Conservation (phyloP, 2,113 vertebrate genomes). For the Alosa alosa region DNA sequence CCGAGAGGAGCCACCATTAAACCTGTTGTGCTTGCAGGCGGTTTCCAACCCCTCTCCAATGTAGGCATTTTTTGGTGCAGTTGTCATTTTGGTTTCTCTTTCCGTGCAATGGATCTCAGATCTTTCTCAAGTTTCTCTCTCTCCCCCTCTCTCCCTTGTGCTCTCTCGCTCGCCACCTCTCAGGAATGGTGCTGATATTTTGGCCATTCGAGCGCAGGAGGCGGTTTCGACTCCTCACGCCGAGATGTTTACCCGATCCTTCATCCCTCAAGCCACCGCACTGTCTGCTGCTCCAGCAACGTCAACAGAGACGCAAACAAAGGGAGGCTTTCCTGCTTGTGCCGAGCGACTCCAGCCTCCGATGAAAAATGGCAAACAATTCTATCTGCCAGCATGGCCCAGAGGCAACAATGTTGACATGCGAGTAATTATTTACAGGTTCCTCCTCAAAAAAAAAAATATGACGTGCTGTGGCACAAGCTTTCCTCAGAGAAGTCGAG, state of each 20-base stretch:
- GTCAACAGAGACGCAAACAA: not conserved
- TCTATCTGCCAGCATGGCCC: not conserved
- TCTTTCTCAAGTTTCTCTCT: slow-evolving; percentile 37
- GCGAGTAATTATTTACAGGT: slow-evolving; percentile 13
- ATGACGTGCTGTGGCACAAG: not conserved
- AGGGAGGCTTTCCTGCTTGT: not conserved
- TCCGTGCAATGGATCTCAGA: not conserved
- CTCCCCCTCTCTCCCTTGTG: slow-evolving; percentile 21
- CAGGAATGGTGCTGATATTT: not conserved
- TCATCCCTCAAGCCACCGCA: not conserved
- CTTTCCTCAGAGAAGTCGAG: not conserved
- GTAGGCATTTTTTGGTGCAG: slow-evolving; percentile 59
- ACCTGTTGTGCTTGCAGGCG: slow-evolving; percentile 68
- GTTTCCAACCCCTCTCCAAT: slow-evolving; percentile 63
- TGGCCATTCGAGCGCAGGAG: not conserved
- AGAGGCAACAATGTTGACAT: slow-evolving; percentile 1
- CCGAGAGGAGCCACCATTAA: slow-evolving; percentile 71
- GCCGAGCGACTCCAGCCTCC: not conserved
- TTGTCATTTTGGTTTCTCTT: slow-evolving; percentile 33
- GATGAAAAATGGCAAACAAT: slow-evolving; percentile 12
- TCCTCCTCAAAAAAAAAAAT: not conserved
- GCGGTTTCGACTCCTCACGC: not conserved
- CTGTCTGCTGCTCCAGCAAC: slow-evolving; percentile 2
- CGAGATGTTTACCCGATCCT: not conserved
- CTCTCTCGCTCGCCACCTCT: not conserved